A percentile compares a stretch with the other conserved stretches of the same genome.
These are phyloP conservation scores for Bothrops alternatus DNA, from an alignment of 2,797 vertebrate species.

Conservation along the genomic window DNA sequence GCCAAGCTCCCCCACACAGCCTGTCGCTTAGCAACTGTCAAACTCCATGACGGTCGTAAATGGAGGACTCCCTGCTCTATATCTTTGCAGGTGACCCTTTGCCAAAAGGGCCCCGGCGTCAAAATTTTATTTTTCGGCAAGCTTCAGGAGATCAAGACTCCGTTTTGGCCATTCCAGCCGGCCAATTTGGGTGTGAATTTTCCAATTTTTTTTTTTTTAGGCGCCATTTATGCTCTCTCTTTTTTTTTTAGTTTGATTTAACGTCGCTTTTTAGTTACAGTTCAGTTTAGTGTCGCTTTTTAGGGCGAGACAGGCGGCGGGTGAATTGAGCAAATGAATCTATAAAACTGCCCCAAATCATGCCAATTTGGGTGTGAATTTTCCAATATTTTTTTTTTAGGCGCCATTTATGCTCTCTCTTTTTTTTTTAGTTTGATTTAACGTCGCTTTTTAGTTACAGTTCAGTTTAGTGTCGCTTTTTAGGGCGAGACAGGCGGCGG, in stretches of 20 bases:
- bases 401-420: too few species aligned
- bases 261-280: fast-evolving
- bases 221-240: too few species aligned
- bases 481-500: background rate
- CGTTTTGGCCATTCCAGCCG: background rate
- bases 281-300: background rate
- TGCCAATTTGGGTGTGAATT: background rate
- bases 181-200: background rate
- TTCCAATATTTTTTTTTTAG: too few species aligned
- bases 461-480: background rate
- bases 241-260: too few species aligned
- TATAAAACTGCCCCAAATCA: background rate
- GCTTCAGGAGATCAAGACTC: too few species aligned
- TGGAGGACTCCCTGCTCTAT: background rate
- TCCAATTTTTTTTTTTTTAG: too few species aligned
- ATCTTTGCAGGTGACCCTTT: background rate
- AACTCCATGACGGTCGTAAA: fast-evolving
- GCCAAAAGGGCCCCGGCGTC: background rate
- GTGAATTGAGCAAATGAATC: background rate
- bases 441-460: fast-evolving
- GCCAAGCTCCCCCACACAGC: background rate
- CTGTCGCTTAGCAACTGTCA: background rate
- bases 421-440: too few species aligned
- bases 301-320: background rate
- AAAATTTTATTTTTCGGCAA: background rate